These are phyloP conservation scores for Drosophila obscura DNA, from an alignment of 1,140 invertebrate species.

Conservation along the genomic window DNA sequence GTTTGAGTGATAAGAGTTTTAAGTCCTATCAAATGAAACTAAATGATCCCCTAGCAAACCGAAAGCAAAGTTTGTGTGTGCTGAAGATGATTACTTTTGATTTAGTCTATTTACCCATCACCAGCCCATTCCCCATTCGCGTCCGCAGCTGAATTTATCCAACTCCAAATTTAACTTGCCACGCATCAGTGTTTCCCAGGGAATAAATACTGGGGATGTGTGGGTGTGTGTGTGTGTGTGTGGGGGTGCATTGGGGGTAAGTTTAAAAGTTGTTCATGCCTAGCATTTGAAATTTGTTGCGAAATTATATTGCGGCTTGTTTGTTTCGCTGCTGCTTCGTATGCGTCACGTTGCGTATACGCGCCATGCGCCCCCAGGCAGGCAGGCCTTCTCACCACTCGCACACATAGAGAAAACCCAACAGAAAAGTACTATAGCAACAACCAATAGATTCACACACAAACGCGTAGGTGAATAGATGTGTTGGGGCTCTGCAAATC, in stretches of 20 bases:
- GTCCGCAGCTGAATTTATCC: constrained; percentile 51
- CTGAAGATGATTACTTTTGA: constrained; percentile 75
- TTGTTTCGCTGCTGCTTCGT: constrained; percentile 52
- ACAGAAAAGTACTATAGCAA: constrained; percentile 42
- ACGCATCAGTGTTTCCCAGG: constrained; percentile 62
- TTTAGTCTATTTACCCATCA: constrained; percentile 55
- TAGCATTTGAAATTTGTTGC: constrained; percentile 77
- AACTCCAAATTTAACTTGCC: constrained; percentile 63
- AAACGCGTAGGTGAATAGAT: background rate
- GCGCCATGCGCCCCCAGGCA: constrained; percentile 35
- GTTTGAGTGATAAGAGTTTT: constrained; percentile 20
- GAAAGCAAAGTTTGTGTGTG: constrained; percentile 48
- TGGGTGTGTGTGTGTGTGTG: constrained; percentile 24
- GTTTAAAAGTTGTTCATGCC: constrained; percentile 79
- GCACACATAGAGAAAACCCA: constrained; percentile 16
- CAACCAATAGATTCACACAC: constrained; percentile 17
- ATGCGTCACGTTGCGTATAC: constrained; percentile 76
- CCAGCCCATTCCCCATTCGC: background rate
- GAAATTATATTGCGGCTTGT: constrained; percentile 64
- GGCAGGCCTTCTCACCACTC: constrained; percentile 20
- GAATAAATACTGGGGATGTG: constrained; percentile 5
- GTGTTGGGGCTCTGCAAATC: constrained; percentile 50
- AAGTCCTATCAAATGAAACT: constrained; percentile 44
- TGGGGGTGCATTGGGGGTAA: constrained; percentile 32
- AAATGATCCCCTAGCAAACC: constrained; percentile 38